Evolutionary conservation across 2,113 vertebrate species (phyloP).

Genomic region (Pantherophis guttatus): DNA sequence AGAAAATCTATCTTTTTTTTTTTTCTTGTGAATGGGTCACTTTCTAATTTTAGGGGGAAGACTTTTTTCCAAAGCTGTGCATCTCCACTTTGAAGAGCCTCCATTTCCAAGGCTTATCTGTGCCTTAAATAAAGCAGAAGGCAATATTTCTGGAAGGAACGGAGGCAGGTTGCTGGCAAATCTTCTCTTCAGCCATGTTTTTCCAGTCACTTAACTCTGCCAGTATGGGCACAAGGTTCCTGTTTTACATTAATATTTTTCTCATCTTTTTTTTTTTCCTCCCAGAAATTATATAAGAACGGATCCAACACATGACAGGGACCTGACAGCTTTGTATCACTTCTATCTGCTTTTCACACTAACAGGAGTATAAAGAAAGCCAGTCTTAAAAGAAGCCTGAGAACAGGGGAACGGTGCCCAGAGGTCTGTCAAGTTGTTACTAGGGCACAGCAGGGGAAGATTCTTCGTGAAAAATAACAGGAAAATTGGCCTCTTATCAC

Average conservation of each 20-base stretch:
- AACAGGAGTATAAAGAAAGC: slow-evolving; percentile 33
- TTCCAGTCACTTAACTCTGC: neutral
- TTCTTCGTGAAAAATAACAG: slow-evolving; percentile 40
- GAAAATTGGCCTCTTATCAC: slow-evolving; percentile 36
- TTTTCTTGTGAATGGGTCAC: neutral
- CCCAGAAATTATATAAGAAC: slow-evolving; percentile 32
- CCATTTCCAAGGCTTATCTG: neutral
- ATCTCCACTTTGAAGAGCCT: neutral
- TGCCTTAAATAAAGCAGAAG: neutral
- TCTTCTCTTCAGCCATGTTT: neutral
- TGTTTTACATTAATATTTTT: neutral
- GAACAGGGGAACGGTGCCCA: slow-evolving; percentile 33
- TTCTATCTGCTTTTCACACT: slow-evolving; percentile 18
- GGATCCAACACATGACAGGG: slow-evolving; percentile 12
- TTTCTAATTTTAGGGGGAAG: neutral
- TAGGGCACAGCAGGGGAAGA: slow-evolving; percentile 37
- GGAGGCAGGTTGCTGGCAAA: neutral
- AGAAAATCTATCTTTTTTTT: neutral
- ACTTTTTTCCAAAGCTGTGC: neutral
- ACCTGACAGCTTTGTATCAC: slow-evolving; percentile 16
- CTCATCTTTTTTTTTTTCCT: neutral
- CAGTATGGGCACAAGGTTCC: neutral
- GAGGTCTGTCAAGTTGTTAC: slow-evolving; percentile 34
- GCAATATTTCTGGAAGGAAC: neutral
- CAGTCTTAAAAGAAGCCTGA: slow-evolving; percentile 37